A percentile compares a stretch with the other conserved stretches of the same genome.
Conservation (phyloP, 1,140 invertebrate genomes). For the Gryon sp. region DNA sequence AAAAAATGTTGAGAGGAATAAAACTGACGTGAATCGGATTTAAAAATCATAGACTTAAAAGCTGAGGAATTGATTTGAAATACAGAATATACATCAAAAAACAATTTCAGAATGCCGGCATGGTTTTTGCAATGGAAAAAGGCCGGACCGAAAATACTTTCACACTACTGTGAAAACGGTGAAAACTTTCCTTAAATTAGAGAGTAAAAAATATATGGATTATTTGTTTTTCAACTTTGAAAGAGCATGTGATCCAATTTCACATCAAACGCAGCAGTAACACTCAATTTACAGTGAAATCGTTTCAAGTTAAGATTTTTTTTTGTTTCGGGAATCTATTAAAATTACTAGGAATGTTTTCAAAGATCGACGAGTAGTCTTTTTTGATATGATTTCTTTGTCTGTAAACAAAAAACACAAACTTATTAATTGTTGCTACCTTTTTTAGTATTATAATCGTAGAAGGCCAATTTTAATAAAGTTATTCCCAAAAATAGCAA, state of each 20-base stretch:
- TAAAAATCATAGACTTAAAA: constrained; percentile 7
- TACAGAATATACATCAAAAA: constrained; percentile 26
- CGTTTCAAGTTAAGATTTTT: constrained; percentile 35
- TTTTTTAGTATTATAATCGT: too few relatives aligned
- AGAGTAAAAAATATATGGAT: constrained; percentile 34
- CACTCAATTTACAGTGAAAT: constrained; percentile 40
- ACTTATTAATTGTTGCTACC: too few relatives aligned
- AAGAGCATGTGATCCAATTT: constrained; percentile 30
- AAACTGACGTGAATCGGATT: not conserved
- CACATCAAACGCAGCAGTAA: constrained; percentile 29
- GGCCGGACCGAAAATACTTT: constrained; percentile 13
- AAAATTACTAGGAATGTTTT: constrained; percentile 14
- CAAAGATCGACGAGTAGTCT: not conserved
- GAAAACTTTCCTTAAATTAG: constrained; percentile 45
- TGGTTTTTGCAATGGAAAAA: constrained; percentile 6
- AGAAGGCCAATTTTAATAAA: too few relatives aligned
- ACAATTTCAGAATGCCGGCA: constrained; percentile 10
- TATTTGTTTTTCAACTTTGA: constrained; percentile 40
- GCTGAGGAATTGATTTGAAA: constrained; percentile 6
- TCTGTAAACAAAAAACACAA: too few relatives aligned
- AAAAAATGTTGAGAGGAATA: not conserved
- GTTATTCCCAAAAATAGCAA: too few relatives aligned
- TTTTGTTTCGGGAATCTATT: constrained; percentile 16
- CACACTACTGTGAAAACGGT: not conserved
- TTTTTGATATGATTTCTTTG: not conserved